Conservation (phyloP, 2,888 invertebrate species). For the Antheraea assamensis region DNA sequence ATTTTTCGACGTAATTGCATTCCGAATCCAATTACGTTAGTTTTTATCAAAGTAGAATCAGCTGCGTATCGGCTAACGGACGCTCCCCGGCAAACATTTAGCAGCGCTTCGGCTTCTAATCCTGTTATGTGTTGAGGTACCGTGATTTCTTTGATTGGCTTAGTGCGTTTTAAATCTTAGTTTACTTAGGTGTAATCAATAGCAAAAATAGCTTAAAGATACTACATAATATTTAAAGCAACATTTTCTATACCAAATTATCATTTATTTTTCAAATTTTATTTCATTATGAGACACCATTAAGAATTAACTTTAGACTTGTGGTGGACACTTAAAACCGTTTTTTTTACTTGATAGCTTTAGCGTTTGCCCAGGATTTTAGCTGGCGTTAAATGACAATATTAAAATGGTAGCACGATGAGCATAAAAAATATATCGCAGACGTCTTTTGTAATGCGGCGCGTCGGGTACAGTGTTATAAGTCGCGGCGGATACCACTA, state of each 20-base stretch:
- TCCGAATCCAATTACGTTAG: slow-evolving; percentile 10
- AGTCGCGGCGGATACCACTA: too few species aligned
- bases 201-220: neutral
- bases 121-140: slow-evolving; percentile 2
- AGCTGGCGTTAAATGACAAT: too few species aligned
- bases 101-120: neutral
- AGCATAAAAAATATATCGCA: too few species aligned
- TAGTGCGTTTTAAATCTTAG: neutral
- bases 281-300: neutral
- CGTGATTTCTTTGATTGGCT: slow-evolving; percentile 5
- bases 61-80: slow-evolving; percentile 2
- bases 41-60: slow-evolving; percentile 3
- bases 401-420: too few species aligned
- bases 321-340: too few species aligned
- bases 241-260: neutral
- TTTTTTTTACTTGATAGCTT: too few species aligned
- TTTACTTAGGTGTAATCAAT: neutral
- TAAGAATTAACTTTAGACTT: too few species aligned
- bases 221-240: neutral
- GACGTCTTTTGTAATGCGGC: too few species aligned
- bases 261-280: neutral
- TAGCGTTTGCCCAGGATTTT: too few species aligned
- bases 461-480: too few species aligned
- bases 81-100: neutral
- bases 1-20: slow-evolving; percentile 10